These are phyloP conservation scores for Drosophila koepferae DNA, from an alignment of 2,888 invertebrate species.

Conservation along the genomic window DNA sequence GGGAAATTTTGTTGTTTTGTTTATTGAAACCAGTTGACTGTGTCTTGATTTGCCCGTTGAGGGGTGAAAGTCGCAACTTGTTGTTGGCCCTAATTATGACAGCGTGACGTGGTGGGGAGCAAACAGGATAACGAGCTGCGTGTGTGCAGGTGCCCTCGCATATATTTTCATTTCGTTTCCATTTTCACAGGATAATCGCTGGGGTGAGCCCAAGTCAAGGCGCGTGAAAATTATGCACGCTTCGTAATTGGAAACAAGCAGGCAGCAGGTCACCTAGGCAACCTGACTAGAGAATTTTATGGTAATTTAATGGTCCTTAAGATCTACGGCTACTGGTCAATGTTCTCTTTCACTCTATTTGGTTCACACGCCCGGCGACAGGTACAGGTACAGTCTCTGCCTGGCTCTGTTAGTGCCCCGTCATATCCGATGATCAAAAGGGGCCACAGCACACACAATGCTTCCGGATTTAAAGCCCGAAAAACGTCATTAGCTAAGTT, in stretches of 20 bases:
- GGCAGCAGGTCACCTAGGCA: constrained; percentile 51
- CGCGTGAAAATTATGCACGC: constrained; percentile 75
- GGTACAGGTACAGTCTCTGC: constrained; percentile 28
- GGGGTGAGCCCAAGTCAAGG: constrained; percentile 47
- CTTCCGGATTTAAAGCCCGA: constrained; percentile 73
- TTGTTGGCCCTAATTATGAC: constrained; percentile 53
- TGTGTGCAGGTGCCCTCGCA: constrained; percentile 49
- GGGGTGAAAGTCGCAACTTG: constrained; percentile 71
- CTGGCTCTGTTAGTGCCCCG: constrained; percentile 44
- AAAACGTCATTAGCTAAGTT: constrained; percentile 67
- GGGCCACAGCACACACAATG: constrained; percentile 30
- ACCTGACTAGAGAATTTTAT: constrained; percentile 58
- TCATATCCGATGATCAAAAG: constrained; percentile 61
- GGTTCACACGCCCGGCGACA: constrained; percentile 52
- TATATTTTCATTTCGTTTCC: constrained; percentile 33
- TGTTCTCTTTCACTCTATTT: constrained; percentile 1
- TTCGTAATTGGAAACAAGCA: constrained; percentile 32
- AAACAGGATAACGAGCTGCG: constrained; percentile 48
- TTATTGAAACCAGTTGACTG: constrained; percentile 62
- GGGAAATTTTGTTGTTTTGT: constrained; percentile 49
- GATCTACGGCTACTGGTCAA: constrained; percentile 36
- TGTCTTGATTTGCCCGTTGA: constrained; percentile 55
- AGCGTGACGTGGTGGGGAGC: constrained; percentile 42
- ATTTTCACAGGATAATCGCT: constrained; percentile 59
- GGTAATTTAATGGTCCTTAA: constrained; percentile 65